Percentiles rank a stretch among this genome's conserved stretches.
These are phyloP conservation scores for Chironomus striatipennis DNA, from an alignment of 1,140 invertebrate species.

Conservation along the genomic window DNA sequence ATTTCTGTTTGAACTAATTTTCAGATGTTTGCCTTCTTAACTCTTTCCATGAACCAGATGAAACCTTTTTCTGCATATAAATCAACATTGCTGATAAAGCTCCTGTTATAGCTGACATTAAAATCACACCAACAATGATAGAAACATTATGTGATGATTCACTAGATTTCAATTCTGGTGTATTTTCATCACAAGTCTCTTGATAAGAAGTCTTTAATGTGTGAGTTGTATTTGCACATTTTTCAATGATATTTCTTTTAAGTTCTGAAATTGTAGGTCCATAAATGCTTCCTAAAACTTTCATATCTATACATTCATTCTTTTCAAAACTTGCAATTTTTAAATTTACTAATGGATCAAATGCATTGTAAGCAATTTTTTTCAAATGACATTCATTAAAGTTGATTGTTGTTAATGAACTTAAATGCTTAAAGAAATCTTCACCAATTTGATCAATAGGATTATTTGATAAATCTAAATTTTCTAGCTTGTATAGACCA, in stretches of 20 bases:
- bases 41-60: no score
- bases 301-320: no score
- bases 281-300: no score
- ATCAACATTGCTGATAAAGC: no score
- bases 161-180: no score
- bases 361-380: not conserved
- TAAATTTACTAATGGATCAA: not conserved
- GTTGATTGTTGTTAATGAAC: not conserved
- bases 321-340: not conserved
- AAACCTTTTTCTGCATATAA: no score
- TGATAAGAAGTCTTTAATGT: not conserved
- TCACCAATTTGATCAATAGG: not conserved
- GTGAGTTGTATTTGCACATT: not conserved
- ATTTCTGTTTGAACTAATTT: no score
- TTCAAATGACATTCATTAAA: not conserved
- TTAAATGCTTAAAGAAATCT: not conserved
- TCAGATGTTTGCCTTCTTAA: no score
- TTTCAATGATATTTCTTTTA: not conserved
- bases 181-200: not conserved
- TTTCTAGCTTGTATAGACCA: not conserved
- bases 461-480: not conserved
- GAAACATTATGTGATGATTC: no score
- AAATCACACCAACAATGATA: no score
- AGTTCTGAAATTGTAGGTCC: not conserved
- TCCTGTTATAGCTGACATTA: no score